These are phyloP conservation scores for Desmodus rotundus DNA, from an alignment of 2,113 vertebrate species.

Conservation along the genomic window DNA sequence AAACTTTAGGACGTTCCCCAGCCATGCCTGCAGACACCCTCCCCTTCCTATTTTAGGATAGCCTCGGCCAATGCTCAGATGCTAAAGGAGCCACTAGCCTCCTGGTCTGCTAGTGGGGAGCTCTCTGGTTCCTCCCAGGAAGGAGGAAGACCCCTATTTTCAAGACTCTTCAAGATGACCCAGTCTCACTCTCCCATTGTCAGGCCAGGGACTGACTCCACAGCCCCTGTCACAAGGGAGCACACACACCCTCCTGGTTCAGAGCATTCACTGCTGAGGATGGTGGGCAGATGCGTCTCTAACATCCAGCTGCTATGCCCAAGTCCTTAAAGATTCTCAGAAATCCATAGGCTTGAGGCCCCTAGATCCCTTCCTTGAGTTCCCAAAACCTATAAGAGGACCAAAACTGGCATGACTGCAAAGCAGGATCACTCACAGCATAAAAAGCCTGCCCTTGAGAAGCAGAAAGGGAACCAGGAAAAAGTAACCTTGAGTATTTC, in stretches of 20 bases:
- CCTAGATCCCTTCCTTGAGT: background rate
- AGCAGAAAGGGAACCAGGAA: background rate
- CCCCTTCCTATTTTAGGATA: background rate
- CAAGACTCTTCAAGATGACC: background rate
- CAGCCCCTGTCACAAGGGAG: background rate
- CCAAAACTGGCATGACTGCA: background rate
- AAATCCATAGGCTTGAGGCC: background rate
- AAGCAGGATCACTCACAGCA: background rate
- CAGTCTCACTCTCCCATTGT: background rate
- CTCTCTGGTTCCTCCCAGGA: background rate
- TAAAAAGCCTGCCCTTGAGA: background rate
- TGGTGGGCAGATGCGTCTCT: fast-evolving
- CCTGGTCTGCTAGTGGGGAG: background rate
- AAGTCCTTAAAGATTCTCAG: background rate
- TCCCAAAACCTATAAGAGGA: background rate
- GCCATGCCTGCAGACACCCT: background rate
- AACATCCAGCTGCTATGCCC: too few relatives aligned
- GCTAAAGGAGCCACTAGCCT: background rate
- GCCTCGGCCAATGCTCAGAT: background rate
- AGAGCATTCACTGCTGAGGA: background rate
- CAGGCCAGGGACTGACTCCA: background rate
- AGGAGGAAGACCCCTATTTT: background rate
- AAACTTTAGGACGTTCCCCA: background rate
- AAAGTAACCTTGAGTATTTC: background rate
- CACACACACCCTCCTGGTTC: fast-evolving